Percentiles rank a stretch among this genome's conserved stretches.
Conservation (phyloP, 2,113 vertebrate genomes). For the Excalfactoria chinensis region DNA sequence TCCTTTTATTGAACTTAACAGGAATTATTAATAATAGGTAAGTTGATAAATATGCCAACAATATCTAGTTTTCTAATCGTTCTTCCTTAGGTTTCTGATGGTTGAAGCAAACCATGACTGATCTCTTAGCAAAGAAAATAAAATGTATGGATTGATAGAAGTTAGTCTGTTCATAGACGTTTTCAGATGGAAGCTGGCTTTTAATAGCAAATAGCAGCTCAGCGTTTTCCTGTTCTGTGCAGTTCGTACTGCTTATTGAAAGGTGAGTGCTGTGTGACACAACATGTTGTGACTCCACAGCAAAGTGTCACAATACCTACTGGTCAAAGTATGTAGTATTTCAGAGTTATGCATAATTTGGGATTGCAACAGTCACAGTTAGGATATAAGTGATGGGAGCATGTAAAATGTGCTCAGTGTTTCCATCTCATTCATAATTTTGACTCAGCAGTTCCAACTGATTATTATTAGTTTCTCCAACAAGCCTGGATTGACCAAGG, state of each 20-base stretch:
- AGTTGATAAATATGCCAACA: not conserved
- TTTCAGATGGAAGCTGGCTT: not conserved
- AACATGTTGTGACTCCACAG: conserved; percentile 35
- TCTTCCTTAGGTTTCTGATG: not conserved
- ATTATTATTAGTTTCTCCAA: conserved; percentile 30
- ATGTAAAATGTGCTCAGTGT: not conserved
- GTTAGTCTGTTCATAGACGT: not conserved
- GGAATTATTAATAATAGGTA: not conserved
- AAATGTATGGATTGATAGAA: accelerated
- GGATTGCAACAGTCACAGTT: conserved; percentile 47
- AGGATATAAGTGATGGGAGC: conserved; percentile 3
- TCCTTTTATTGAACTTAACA: not conserved
- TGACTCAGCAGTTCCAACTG: conserved; percentile 53
- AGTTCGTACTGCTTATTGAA: not conserved
- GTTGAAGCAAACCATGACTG: not conserved
- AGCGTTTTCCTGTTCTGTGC: not conserved
- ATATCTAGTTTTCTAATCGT: not conserved
- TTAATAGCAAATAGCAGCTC: not conserved
- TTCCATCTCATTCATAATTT: conserved; percentile 49
- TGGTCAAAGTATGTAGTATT: conserved; percentile 29
- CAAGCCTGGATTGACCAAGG: not conserved
- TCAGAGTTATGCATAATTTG: conserved; percentile 41
- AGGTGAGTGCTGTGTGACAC: not conserved
- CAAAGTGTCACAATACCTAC: conserved; percentile 29
- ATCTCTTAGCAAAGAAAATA: not conserved